Base-by-base conservation (phyloP, 2,797 vertebrate species). In the Siniperca obscura region DNA sequence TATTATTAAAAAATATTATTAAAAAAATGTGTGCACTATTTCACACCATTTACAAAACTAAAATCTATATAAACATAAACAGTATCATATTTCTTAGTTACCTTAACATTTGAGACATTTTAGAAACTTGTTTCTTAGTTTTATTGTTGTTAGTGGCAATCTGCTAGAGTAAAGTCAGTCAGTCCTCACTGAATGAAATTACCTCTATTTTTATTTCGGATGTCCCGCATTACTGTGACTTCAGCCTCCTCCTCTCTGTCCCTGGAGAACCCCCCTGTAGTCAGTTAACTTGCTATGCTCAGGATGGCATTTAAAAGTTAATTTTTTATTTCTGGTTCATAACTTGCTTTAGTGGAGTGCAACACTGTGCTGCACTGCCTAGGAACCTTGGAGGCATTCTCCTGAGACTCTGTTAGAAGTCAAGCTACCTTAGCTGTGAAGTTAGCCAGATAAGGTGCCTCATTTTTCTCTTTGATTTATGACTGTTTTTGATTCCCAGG, bases 401-500 rank as follows among this genome's bases (percentile, higher is more conserved):
- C 92, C 75, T 70, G 91, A 93, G 94, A 93, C 89, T 78, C 70
- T 16, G 90, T 85, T 92, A 74, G 89, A 91, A 95, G 93, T 95
- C 94, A 92, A 93, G 92, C 91, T 94, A 94, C 91, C 93, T 94
- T 93, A 94, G 92, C 92, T 87, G 87, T 92, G 92, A 95, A 95
- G 95, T 95, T 95, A 93, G 92, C 93, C 91, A 92, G 93, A 95
- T 94, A 94, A 96, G 93, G 84, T 40, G 81, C 79, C 90, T 95
- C 93, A 91, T 95, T 94, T 93, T 94, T 95, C 93, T 93, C 82
- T 86, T 85, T 95, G 94, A 95, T 95, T 95, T 94, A 95, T 95
- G 91, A 88, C 90, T 93, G 91, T 93, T 95, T 95, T 93, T 93
- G 86, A 94, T 95, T 94, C 85, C 84, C 78, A 57, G 78, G 89